These are phyloP conservation scores for Flabesymbios commensalis DNA, from an alignment of 2,888 invertebrate species.

Conservation along the genomic window DNA sequence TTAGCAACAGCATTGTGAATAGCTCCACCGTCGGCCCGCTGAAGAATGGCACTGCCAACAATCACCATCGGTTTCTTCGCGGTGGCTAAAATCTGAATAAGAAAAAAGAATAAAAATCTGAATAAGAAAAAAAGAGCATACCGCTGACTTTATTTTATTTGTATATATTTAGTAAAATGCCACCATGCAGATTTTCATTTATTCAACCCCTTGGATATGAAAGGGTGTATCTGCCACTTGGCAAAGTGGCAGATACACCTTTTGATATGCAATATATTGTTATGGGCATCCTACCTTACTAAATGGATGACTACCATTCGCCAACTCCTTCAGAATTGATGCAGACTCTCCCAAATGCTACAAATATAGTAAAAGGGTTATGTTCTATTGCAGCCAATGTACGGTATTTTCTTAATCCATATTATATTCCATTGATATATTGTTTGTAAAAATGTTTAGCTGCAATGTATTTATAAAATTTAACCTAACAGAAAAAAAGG, in stretches of 20 bases:
- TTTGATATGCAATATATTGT: no score
- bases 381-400: neutral
- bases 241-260: no score
- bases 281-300: conserved; percentile 63
- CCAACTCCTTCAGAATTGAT: conserved; percentile 74
- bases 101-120: conserved; percentile 11
- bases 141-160: no score
- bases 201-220: no score
- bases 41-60: conserved; percentile 83
- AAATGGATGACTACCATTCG: conserved; percentile 74
- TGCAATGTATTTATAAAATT: neutral
- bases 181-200: no score
- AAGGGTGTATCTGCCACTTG: no score
- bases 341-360: conserved; percentile 84
- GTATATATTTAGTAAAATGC: no score
- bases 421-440: neutral
- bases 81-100: conserved; percentile 65
- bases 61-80: conserved; percentile 91
- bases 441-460: neutral
- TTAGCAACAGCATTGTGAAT: conserved; percentile 69
- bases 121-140: neutral
- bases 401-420: neutral
- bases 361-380: conserved; percentile 32
- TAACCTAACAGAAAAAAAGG: neutral
- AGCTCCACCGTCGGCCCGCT: conserved; percentile 64